phyloP scores from a whole-genome alignment of 2,888 invertebrate genomes.

The Diarsia rubi region DNA sequence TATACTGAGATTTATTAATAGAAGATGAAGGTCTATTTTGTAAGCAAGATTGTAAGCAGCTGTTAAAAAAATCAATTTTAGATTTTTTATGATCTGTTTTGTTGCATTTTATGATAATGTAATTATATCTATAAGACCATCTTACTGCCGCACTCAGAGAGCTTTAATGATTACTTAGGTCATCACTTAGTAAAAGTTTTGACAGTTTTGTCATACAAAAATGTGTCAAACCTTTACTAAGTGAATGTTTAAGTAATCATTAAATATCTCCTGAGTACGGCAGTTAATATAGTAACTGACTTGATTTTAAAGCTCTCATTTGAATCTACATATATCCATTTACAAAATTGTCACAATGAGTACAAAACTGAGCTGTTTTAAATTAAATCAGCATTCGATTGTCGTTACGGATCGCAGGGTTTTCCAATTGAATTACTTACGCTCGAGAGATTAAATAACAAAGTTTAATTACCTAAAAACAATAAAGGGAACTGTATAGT shows the following conservation, averaged over 20 bases:
- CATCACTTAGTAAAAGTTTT: too few species aligned
- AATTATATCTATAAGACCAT: neutral
- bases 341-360: neutral
- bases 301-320: conserved; percentile 3
- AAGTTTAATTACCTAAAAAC: neutral
- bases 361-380: neutral
- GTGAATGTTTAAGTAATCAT: too few species aligned
- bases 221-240: too few species aligned
- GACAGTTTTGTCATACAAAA: too few species aligned
- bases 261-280: too few species aligned
- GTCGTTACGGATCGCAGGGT: conserved; percentile 11
- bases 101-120: neutral
- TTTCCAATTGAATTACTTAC: conserved; percentile 20
- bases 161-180: too few species aligned
- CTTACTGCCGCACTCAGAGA: too few species aligned
- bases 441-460: conserved; percentile 7
- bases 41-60: neutral
- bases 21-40: neutral
- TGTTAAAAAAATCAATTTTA: neutral
- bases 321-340: neutral
- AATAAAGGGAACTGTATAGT: neutral
- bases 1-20: neutral
- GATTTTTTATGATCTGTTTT: neutral
- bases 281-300: neutral
- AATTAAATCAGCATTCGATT: conserved; percentile 18